These are phyloP conservation scores for Atrina japonica DNA, from an alignment of 2,888 invertebrate species.

Conservation along the genomic window DNA sequence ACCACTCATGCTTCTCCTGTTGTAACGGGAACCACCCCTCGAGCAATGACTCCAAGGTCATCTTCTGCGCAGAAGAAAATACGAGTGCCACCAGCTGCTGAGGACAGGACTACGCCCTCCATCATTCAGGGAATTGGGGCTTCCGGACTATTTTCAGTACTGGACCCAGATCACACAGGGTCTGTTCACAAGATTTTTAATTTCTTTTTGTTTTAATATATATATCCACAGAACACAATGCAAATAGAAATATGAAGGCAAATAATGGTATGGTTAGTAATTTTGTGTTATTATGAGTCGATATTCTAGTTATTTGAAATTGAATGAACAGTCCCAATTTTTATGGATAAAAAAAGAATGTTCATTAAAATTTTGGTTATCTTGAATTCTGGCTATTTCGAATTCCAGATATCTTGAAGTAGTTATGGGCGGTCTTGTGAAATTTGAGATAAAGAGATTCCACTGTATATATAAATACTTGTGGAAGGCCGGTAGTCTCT, in stretches of 20 bases:
- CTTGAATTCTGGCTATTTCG: too few relatives aligned
- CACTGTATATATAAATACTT: too few relatives aligned
- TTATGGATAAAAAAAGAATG: too few relatives aligned
- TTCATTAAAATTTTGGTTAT: too few relatives aligned
- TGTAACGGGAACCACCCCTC: slow-evolving; percentile 33
- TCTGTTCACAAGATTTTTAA: slow-evolving; percentile 48
- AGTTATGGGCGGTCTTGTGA: too few relatives aligned
- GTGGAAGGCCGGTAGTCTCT: too few relatives aligned
- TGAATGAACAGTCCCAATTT: too few relatives aligned
- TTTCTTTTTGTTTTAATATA: background rate
- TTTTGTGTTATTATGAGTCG: background rate
- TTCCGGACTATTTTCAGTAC: slow-evolving; percentile 76
- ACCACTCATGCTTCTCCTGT: slow-evolving; percentile 35
- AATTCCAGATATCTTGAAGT: too few relatives aligned
- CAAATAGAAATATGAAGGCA: too few relatives aligned
- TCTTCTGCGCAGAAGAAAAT: slow-evolving; percentile 62
- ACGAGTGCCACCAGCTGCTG: slow-evolving; percentile 46
- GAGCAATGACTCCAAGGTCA: slow-evolving; percentile 52
- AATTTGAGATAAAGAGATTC: too few relatives aligned
- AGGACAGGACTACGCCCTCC: slow-evolving; percentile 63
- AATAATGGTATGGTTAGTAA: too few relatives aligned
- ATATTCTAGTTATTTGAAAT: too few relatives aligned
- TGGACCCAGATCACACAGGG: slow-evolving; percentile 78
- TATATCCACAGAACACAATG: background rate
- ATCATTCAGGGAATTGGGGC: slow-evolving; percentile 62